Percentiles rank a stretch among this genome's conserved stretches.
These are phyloP conservation scores for Isaurus tuberculatus DNA, from an alignment of 92 coral and sea anemone species.

Conservation along the genomic window DNA sequence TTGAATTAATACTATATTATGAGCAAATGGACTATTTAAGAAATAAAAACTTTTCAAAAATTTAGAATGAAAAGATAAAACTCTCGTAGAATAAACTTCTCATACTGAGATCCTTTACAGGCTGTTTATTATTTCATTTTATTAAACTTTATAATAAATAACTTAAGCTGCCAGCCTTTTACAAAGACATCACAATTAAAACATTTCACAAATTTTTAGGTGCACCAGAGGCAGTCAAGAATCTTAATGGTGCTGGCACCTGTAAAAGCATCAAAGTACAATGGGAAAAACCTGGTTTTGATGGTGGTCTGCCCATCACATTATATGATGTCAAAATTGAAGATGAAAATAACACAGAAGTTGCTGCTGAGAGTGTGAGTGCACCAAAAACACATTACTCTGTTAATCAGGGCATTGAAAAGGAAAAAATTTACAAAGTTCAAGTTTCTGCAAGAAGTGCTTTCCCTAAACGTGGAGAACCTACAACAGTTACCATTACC, in stretches of 20 bases:
- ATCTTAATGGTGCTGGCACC: slow-evolving; percentile 52
- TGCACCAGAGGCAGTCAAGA: slow-evolving; percentile 63
- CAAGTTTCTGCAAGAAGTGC: slow-evolving; percentile 18
- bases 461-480: slow-evolving; percentile 10
- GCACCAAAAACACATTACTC: slow-evolving; percentile 26
- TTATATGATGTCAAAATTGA: slow-evolving; percentile 37
- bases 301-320: slow-evolving; percentile 67
- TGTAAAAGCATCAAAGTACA: slow-evolving; percentile 56
- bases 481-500: neutral
- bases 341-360: slow-evolving; percentile 33
- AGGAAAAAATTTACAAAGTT: slow-evolving; percentile 5
- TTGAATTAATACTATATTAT: too few species aligned
- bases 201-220: slow-evolving; percentile 7
- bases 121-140: too few species aligned
- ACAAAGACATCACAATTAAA: too few species aligned
- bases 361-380: neutral
- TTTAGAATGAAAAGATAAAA: too few species aligned
- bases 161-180: too few species aligned
- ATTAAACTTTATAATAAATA: too few species aligned
- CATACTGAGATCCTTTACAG: too few species aligned
- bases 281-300: slow-evolving; percentile 61
- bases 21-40: too few species aligned
- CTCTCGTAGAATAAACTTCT: too few species aligned
- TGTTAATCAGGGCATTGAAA: neutral
- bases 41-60: too few species aligned